Percentiles rank a stretch among this genome's conserved stretches.
Evolutionary conservation across 2,113 vertebrate genomes (phyloP).

Genomic region (Lasiurus cinereus): DNA sequence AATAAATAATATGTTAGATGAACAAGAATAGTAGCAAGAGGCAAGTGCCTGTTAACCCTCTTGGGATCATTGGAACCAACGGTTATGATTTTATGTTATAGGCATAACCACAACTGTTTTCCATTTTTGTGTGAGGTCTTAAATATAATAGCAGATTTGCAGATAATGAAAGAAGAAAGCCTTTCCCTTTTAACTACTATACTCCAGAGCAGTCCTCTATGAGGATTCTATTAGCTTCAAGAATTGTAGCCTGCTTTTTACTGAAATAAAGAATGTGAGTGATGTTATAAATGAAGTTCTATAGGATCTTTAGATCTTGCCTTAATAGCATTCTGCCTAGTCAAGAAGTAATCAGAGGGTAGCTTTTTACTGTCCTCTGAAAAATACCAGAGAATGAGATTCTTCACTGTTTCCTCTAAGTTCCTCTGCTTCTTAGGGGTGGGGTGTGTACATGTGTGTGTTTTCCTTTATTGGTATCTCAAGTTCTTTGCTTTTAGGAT

Average conservation of each 20-base stretch:
- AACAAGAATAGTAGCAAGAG: constrained; percentile 51
- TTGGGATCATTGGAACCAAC: neutral
- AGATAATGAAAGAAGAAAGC: neutral
- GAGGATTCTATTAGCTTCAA: constrained; percentile 5
- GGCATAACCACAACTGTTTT: neutral
- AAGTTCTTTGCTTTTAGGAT: neutral
- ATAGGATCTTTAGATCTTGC: neutral
- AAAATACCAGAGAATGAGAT: neutral
- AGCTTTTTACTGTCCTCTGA: neutral
- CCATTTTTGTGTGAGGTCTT: constrained; percentile 1
- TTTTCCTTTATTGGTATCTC: neutral
- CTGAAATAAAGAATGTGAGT: constrained; percentile 16
- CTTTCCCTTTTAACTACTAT: constrained; percentile 27
- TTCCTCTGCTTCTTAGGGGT: neutral
- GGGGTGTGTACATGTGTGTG: neutral
- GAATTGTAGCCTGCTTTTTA: neutral
- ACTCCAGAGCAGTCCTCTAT: constrained; percentile 33
- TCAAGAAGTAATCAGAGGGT: neutral
- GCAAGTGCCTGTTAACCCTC: neutral
- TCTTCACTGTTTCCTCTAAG: neutral
- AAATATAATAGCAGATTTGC: neutral
- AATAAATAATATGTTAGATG: constrained; percentile 61
- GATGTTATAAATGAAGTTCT: constrained; percentile 6
- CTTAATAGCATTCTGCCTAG: neutral
- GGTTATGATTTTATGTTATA: neutral